Conservation (phyloP, 2,888 invertebrate genomes). For the Hemithea aestivaria region DNA sequence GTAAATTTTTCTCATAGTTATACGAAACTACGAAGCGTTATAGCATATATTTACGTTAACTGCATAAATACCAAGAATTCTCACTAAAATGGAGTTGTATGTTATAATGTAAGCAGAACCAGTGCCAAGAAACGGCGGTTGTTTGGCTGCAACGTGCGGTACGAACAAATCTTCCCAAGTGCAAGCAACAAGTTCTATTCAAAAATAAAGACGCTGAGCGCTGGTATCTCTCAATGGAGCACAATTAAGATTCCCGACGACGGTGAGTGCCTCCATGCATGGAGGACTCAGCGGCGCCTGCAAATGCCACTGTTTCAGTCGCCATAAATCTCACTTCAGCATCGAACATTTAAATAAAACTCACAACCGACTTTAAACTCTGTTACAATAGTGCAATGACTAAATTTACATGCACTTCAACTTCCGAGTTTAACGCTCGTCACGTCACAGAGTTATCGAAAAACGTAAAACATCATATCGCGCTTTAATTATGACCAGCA, state of each 20-base stretch:
- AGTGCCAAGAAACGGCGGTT: not conserved
- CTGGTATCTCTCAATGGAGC: slow-evolving; percentile 66
- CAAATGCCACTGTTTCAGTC: slow-evolving; percentile 57
- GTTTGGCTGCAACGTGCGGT: not conserved
- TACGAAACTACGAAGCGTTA: too few relatives aligned
- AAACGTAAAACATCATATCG: slow-evolving; percentile 7
- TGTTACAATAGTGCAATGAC: slow-evolving; percentile 41
- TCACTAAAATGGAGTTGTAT: too few relatives aligned
- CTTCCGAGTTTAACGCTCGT: slow-evolving; percentile 52
- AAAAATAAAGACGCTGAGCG: slow-evolving; percentile 60
- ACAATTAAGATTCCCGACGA: slow-evolving; percentile 72
- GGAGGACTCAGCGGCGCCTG: slow-evolving; percentile 41
- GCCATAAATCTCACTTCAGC: slow-evolving; percentile 62
- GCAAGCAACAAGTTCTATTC: slow-evolving; percentile 62
- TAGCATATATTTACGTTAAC: not conserved
- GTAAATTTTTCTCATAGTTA: too few relatives aligned
- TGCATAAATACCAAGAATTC: not conserved
- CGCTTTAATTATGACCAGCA: slow-evolving; percentile 26
- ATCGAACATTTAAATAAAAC: slow-evolving; percentile 54
- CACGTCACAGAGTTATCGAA: slow-evolving; percentile 50
- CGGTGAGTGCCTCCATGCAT: slow-evolving; percentile 55
- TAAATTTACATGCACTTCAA: slow-evolving; percentile 44
- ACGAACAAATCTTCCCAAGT: slow-evolving; percentile 30
- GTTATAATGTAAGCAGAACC: too few relatives aligned
- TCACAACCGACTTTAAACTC: slow-evolving; percentile 44